These are phyloP conservation scores for Macroramphosus scolopax DNA, from an alignment of 2,797 vertebrate species.

Conservation along the genomic window DNA sequence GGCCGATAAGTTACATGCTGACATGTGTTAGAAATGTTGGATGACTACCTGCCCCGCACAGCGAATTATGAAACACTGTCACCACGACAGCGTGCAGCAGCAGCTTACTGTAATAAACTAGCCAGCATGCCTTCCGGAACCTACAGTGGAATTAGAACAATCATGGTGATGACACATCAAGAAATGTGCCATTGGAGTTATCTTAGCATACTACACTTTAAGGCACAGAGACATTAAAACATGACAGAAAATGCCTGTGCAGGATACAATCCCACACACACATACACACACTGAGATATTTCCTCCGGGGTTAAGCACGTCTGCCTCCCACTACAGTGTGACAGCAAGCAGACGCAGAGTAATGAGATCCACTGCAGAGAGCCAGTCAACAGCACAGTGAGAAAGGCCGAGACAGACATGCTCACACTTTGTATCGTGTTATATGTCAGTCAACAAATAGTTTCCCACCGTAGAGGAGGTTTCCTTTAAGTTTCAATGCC, in stretches of 20 bases:
- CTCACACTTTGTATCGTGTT: slow-evolving; percentile 53
- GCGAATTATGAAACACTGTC: slow-evolving; percentile 64
- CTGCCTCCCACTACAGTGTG: slow-evolving; percentile 61
- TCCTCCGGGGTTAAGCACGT: slow-evolving; percentile 61
- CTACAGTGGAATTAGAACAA: slow-evolving; percentile 38
- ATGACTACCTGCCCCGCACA: slow-evolving; percentile 47
- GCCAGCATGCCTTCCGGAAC: slow-evolving; percentile 66
- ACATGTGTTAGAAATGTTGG: slow-evolving; percentile 52
- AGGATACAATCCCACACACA: slow-evolving; percentile 16
- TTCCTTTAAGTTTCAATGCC: too few species aligned
- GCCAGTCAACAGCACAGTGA: slow-evolving; percentile 59
- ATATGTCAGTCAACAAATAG: slow-evolving; percentile 47
- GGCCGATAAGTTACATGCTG: slow-evolving; percentile 50
- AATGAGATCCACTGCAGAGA: slow-evolving; percentile 69
- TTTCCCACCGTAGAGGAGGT: slow-evolving; percentile 35
- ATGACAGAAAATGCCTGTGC: slow-evolving; percentile 5
- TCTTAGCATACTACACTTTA: slow-evolving; percentile 40
- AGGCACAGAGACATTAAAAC: slow-evolving; percentile 23
- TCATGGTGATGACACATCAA: slow-evolving; percentile 19
- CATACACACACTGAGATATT: slow-evolving; percentile 46
- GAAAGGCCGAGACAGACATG: slow-evolving; percentile 44
- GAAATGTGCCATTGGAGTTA: slow-evolving; percentile 12
- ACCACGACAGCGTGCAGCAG: slow-evolving; percentile 37
- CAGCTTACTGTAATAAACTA: slow-evolving; percentile 65
- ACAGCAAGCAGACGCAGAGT: slow-evolving; percentile 71